A percentile compares a stretch with the other conserved stretches of the same genome.
phyloP scores from a whole-genome alignment of 2,113 vertebrate species.

The Canis aureus region DNA sequence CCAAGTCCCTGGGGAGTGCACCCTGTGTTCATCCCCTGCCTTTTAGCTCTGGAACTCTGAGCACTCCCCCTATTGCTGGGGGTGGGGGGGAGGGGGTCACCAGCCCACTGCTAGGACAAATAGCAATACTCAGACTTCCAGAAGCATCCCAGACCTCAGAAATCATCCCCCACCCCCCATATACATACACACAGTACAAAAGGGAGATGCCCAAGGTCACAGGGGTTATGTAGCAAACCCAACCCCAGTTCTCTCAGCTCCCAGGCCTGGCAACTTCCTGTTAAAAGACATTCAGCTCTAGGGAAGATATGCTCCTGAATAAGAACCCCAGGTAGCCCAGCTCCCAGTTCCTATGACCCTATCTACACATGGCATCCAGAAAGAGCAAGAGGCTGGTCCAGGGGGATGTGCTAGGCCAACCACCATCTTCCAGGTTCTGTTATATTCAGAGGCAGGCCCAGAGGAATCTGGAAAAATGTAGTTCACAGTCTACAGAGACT shows the following conservation, averaged over 20 bases:
- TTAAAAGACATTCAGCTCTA: neutral
- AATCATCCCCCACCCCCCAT: neutral
- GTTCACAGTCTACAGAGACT: neutral
- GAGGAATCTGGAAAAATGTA: conserved; percentile 6
- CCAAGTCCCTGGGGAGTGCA: neutral
- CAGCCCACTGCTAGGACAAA: conserved; percentile 32
- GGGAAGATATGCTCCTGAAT: neutral
- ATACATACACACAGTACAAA: neutral
- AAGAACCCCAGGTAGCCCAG: neutral
- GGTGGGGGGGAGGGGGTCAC: neutral
- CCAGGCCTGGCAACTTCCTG: neutral
- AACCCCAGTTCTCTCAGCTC: conserved; percentile 16
- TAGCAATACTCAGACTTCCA: conserved; percentile 40
- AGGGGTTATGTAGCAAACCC: neutral
- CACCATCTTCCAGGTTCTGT: conserved; percentile 2
- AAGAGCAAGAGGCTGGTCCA: neutral
- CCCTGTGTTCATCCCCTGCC: conserved; percentile 45
- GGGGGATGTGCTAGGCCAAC: neutral
- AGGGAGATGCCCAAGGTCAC: neutral
- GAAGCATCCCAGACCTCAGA: neutral
- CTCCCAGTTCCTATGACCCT: neutral
- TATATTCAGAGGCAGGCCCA: neutral
- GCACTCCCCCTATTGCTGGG: neutral
- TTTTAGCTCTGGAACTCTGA: conserved; percentile 63
- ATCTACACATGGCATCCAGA: neutral